A percentile compares a stretch with the other conserved stretches of the same genome.
These are phyloP conservation scores for Brachyopa scutellaris DNA, from an alignment of 2,888 invertebrate genomes.

Conservation along the genomic window DNA sequence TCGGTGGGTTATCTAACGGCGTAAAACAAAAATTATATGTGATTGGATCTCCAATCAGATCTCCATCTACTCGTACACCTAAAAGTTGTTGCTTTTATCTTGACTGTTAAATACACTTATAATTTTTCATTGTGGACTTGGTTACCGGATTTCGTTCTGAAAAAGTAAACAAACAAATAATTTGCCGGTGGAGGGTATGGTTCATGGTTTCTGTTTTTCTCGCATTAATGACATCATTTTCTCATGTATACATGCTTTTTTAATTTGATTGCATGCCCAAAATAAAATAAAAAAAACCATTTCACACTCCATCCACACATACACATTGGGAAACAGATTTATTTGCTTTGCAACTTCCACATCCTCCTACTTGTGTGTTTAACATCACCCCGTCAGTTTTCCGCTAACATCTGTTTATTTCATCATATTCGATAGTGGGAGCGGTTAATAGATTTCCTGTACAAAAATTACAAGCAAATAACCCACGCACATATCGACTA, in stretches of 20 bases:
- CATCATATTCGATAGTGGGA: constrained; percentile 7
- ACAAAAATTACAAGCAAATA: constrained; percentile 14
- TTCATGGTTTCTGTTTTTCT: constrained; percentile 1
- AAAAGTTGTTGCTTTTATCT: too few species aligned
- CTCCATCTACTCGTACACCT: too few species aligned
- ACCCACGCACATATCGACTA: constrained; percentile 41
- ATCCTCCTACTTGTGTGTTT: constrained; percentile 1
- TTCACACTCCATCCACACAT: constrained; percentile 4
- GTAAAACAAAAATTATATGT: background rate
- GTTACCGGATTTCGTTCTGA: background rate
- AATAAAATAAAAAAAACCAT: constrained; percentile 35
- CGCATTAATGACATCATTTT: constrained; percentile 39
- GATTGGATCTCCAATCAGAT: background rate
- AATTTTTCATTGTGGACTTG: background rate
- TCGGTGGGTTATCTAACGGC: background rate
- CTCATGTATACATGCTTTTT: background rate
- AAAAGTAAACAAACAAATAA: background rate
- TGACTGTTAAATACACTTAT: background rate
- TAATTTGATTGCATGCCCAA: constrained; percentile 33
- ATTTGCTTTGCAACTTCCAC: background rate
- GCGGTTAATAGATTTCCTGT: constrained; percentile 6
- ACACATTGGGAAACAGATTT: background rate
- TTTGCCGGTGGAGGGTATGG: background rate
- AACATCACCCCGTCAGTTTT: constrained; percentile 5
- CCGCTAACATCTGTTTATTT: constrained; percentile 2